These are phyloP conservation scores for Balaeniceps rex DNA, from an alignment of 2,113 vertebrate genomes.

Conservation along the genomic window DNA sequence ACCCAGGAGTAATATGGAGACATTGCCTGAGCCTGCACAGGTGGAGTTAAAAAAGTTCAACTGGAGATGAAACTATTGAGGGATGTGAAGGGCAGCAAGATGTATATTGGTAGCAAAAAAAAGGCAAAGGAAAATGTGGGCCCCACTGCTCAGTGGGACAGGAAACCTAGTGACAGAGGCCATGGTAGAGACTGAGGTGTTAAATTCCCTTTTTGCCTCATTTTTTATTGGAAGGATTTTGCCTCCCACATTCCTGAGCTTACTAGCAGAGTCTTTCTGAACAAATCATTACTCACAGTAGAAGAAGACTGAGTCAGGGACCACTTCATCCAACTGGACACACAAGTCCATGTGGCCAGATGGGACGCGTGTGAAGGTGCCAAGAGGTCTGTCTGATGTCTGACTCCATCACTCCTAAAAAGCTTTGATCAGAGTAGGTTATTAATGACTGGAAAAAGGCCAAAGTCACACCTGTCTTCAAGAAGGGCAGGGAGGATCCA, in stretches of 20 bases:
- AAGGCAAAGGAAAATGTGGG: neutral
- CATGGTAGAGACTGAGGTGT: neutral
- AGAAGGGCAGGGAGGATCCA: neutral
- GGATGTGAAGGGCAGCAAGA: neutral
- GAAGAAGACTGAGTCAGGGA: neutral
- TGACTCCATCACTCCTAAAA: neutral
- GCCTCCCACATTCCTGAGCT: neutral
- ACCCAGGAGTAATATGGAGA: neutral
- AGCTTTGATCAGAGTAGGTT: neutral
- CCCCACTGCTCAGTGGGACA: neutral
- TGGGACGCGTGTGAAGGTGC: neutral
- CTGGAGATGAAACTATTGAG: neutral
- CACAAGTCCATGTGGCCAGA: neutral
- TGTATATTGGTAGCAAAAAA: neutral
- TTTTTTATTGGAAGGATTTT: neutral
- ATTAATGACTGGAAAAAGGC: neutral
- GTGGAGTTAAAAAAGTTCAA: neutral
- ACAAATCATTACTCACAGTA: neutral
- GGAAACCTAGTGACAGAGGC: neutral
- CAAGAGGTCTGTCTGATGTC: neutral
- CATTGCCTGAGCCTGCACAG: neutral
- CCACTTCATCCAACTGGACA: neutral
- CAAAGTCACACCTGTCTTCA: neutral
- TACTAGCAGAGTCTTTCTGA: neutral
- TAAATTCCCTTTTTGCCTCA: neutral